phyloP scores from a whole-genome alignment of 2,888 invertebrate genomes.

The Lamellibrachia columna region DNA sequence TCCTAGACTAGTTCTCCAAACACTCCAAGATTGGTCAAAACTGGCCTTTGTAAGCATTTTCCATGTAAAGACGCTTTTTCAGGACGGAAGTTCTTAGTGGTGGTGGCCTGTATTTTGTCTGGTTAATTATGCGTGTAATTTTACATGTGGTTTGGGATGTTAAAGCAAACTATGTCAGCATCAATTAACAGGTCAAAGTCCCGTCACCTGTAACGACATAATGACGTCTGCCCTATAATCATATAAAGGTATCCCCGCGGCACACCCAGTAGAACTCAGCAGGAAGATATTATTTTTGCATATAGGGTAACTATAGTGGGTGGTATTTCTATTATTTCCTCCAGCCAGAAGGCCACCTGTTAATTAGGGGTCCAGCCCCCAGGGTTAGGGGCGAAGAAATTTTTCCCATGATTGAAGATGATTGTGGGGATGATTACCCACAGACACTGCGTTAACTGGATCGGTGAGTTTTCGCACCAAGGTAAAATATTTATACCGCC shows the following conservation, averaged over 20 bases:
- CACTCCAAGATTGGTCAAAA: background rate
- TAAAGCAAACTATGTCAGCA: background rate
- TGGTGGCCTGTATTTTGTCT: background rate
- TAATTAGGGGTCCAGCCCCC: background rate
- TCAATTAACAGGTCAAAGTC: background rate
- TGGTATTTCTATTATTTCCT: background rate
- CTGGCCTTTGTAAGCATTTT: background rate
- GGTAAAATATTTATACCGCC: background rate
- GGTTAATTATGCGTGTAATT: background rate
- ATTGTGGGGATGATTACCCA: background rate
- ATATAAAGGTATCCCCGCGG: background rate
- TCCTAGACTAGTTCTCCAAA: no score
- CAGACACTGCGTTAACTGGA: background rate
- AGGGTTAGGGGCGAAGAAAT: background rate
- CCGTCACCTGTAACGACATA: conserved; percentile 1
- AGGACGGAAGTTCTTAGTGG: background rate
- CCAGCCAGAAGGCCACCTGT: background rate
- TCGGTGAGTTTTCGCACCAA: background rate
- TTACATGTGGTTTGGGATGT: background rate
- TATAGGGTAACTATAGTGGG: background rate
- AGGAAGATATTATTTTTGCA: background rate
- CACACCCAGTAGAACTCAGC: background rate
- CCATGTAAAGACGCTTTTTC: background rate
- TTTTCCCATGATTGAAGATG: conserved; percentile 16
- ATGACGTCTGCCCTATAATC: background rate